A percentile compares a stretch with the other conserved stretches of the same genome.
phyloP scores from a whole-genome alignment of 37 sponge, comb jelly and placozoan species.

The Geodia barretti region DNA sequence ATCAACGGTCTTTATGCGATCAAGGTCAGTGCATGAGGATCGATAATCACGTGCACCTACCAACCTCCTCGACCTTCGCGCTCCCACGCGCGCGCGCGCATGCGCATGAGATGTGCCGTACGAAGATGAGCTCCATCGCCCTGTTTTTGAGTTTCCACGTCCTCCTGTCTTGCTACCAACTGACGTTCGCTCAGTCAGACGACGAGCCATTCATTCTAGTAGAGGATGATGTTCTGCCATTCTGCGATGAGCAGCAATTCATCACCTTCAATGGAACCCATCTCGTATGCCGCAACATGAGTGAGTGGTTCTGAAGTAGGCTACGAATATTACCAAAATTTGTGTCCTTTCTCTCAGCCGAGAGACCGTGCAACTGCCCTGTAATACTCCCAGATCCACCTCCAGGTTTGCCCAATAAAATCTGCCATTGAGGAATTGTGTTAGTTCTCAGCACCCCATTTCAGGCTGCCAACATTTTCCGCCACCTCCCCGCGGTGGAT shows the following conservation, averaged over 20 bases:
- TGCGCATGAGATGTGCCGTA: no score
- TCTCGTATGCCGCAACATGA: constrained; percentile 2
- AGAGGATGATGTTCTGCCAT: neutral
- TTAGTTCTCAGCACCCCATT: neutral
- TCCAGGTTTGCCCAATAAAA: neutral
- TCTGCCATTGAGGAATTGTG: neutral
- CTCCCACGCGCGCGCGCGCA: no score
- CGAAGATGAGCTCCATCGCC: no score
- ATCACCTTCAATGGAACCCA: constrained; percentile 1
- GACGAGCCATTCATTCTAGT: neutral
- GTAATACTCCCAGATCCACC: constrained; percentile 11
- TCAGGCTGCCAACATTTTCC: constrained; percentile 31
- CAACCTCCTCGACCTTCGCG: no score
- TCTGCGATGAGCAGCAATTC: constrained; percentile 13
- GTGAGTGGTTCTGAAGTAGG: no score
- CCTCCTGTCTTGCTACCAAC: no score
- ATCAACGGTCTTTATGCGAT: no score
- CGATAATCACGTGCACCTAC: no score
- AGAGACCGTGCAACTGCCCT: constrained; percentile 11
- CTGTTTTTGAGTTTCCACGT: no score
- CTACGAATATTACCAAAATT: no score
- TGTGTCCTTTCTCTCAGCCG: constrained; percentile 12
- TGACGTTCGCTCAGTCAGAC: neutral
- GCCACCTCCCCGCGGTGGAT: constrained; percentile 27
- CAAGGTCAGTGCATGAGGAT: no score